A percentile compares a stretch with the other conserved stretches of the same genome.
These are phyloP conservation scores for Rallus limicola DNA, from an alignment of 2,113 vertebrate genomes.

Conservation along the genomic window DNA sequence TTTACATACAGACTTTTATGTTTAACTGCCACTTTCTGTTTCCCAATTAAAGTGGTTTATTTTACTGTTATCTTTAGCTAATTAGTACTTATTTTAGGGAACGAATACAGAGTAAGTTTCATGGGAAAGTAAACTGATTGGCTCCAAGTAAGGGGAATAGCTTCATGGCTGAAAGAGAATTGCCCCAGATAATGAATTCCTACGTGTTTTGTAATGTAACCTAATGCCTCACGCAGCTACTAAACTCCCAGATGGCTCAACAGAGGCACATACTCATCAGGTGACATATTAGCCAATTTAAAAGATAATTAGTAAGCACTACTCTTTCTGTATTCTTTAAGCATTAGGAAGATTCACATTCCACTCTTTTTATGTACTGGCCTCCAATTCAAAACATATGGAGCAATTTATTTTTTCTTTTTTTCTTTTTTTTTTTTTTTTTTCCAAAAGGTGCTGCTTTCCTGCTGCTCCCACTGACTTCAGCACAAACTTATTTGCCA, in stretches of 20 bases:
- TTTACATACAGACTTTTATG: slow-evolving; percentile 65
- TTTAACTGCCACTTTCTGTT: slow-evolving; percentile 68
- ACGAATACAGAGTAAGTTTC: slow-evolving; percentile 36
- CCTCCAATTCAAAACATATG: neutral
- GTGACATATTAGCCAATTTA: slow-evolving; percentile 64
- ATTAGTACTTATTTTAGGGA: slow-evolving; percentile 62
- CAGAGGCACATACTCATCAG: slow-evolving; percentile 39
- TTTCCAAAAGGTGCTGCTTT: neutral
- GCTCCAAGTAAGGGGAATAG: slow-evolving; percentile 22
- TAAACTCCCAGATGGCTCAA: slow-evolving; percentile 48
- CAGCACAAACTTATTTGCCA: neutral
- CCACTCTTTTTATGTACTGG: neutral
- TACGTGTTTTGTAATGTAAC: slow-evolving; percentile 19
- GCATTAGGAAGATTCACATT: slow-evolving; percentile 28
- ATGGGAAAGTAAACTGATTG: slow-evolving; percentile 38
- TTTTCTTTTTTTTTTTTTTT: neutral
- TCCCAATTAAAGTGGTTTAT: slow-evolving; percentile 67
- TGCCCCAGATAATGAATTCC: slow-evolving; percentile 53
- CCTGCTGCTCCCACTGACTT: neutral
- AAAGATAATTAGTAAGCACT: slow-evolving; percentile 50
- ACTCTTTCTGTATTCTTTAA: slow-evolving; percentile 14
- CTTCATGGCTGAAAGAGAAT: slow-evolving; percentile 18
- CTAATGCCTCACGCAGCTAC: slow-evolving; percentile 38
- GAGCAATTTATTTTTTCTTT: neutral
- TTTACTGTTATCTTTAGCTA: slow-evolving; percentile 66